phyloP scores from a whole-genome alignment of 2,888 invertebrate genomes.

The Camptogramma bilineatum region DNA sequence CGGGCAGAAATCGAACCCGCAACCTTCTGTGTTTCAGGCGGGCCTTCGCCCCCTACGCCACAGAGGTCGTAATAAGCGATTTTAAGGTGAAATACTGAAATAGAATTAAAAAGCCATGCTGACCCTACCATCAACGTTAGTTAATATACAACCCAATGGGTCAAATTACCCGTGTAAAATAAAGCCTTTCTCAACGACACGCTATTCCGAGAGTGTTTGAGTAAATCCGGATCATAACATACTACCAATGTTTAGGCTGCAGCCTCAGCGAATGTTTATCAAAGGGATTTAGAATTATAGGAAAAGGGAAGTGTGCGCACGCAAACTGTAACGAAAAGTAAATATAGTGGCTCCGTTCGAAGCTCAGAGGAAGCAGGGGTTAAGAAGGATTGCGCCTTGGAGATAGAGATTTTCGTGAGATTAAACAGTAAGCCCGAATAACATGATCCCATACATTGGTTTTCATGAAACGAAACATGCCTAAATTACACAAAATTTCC shows the following conservation, averaged over 20 bases:
- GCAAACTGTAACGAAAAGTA: not conserved
- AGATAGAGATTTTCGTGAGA: not conserved
- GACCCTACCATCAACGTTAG: too few relatives aligned
- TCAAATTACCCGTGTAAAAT: not conserved
- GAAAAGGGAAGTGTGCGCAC: not conserved
- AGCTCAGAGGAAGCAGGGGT: not conserved
- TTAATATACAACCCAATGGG: not conserved
- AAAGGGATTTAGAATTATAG: not conserved
- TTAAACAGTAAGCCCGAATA: not conserved
- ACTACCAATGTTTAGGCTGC: conserved; percentile 8
- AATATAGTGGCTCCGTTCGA: not conserved
- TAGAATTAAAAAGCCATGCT: too few relatives aligned
- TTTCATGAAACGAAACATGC: not conserved
- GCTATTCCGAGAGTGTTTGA: not conserved
- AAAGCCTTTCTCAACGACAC: not conserved
- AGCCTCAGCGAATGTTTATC: conserved; percentile 7
- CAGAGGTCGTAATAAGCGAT: too few relatives aligned
- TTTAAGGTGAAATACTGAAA: too few relatives aligned
- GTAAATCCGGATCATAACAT: conserved; percentile 9
- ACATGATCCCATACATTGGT: too few relatives aligned
- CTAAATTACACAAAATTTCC: not conserved
- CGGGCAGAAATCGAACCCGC: too few relatives aligned
- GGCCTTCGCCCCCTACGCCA: too few relatives aligned
- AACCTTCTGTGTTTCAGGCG: too few relatives aligned
- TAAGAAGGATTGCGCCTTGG: not conserved